Conservation (phyloP, 2,113 vertebrate genomes). For the Phrynocephalus versicolor region DNA sequence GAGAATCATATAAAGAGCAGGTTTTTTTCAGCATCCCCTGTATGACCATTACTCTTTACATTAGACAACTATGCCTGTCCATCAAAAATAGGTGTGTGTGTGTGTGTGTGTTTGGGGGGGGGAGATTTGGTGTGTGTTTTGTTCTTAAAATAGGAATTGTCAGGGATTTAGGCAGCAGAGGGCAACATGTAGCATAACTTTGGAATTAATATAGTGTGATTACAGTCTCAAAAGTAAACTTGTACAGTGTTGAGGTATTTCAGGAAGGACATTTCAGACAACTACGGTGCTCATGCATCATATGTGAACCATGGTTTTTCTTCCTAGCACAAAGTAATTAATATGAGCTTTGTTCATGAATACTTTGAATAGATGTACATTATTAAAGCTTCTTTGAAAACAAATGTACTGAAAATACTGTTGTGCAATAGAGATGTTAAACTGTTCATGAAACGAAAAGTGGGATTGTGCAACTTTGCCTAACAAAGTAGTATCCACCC, state of each 20-base stretch:
- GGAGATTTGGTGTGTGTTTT: no score
- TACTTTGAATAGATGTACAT: conserved; percentile 1
- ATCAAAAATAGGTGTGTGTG: no score
- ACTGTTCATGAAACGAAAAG: neutral
- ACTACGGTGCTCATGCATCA: neutral
- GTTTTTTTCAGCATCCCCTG: neutral
- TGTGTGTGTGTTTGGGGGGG: no score
- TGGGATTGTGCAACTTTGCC: neutral
- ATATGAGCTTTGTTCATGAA: neutral
- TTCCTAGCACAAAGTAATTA: neutral
- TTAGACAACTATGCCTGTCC: neutral
- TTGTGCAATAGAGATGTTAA: neutral
- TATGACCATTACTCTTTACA: neutral
- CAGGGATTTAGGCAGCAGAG: neutral
- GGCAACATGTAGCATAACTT: neutral
- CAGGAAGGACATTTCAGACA: neutral
- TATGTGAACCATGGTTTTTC: neutral
- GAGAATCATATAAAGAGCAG: neutral
- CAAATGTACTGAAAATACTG: neutral
- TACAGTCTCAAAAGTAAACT: neutral
- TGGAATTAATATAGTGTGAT: neutral
- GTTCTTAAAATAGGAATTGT: neutral
- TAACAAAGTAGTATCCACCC: neutral
- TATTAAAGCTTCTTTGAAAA: neutral
- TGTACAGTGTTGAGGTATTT: neutral